A percentile compares a stretch with the other conserved stretches of the same genome.
These are phyloP conservation scores for Columba janthina DNA, from an alignment of 2,113 vertebrate species.

Conservation along the genomic window DNA sequence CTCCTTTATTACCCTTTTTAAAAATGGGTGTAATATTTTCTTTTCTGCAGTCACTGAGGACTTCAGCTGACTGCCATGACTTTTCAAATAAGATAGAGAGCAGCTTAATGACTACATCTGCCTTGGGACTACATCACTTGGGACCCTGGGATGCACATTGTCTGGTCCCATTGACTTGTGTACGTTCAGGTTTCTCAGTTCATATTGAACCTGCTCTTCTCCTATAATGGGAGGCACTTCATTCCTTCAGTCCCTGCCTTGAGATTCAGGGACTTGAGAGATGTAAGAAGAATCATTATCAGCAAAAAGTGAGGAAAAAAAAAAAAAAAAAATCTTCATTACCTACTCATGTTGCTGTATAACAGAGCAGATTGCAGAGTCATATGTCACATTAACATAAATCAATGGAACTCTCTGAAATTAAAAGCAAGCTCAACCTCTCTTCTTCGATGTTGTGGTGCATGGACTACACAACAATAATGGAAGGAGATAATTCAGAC, in stretches of 20 bases:
- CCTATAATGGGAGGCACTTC: background rate
- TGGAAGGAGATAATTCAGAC: background rate
- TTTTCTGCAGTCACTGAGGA: background rate
- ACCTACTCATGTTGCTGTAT: background rate
- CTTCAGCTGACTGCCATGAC: background rate
- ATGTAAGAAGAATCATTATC: background rate
- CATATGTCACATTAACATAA: background rate
- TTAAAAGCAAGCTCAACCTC: background rate
- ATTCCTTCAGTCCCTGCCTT: background rate
- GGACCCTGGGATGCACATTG: background rate
- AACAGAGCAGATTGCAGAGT: background rate
- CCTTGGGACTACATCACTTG: background rate
- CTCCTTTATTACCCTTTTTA: background rate
- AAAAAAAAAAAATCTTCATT: background rate
- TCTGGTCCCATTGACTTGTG: background rate
- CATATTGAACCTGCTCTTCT: background rate
- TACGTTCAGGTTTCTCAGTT: background rate
- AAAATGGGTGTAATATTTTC: background rate
- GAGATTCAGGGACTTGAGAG: background rate
- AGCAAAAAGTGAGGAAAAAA: background rate
- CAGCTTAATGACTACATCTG: background rate
- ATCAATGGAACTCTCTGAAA: background rate
- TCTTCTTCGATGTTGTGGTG: background rate
- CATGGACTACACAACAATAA: background rate
- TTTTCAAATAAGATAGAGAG: background rate